Percentiles rank a stretch among this genome's conserved stretches.
phyloP scores from a whole-genome alignment of 2,113 vertebrate genomes.

The Murina feae region DNA sequence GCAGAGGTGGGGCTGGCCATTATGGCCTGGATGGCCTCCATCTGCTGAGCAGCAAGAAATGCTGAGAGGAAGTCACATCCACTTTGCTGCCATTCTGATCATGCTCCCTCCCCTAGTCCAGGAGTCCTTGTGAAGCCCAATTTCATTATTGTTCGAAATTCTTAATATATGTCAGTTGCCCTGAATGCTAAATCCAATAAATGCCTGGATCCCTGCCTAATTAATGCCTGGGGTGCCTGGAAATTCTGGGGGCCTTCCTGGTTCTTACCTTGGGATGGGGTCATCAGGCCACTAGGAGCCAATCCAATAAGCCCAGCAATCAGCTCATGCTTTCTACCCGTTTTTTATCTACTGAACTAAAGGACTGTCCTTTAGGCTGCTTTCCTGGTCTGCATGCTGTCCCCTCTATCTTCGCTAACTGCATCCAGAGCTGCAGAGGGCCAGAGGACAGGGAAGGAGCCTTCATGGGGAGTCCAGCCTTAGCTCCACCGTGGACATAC shows the following conservation, averaged over 20 bases:
- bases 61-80: not conserved
- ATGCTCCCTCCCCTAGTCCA: not conserved
- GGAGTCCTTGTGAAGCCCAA: not conserved
- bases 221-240: not conserved
- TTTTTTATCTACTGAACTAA: not conserved
- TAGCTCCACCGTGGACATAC: not conserved
- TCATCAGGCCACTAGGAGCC: not conserved
- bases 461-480: not conserved
- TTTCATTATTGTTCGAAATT: not conserved
- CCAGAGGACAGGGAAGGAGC: not conserved
- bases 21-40: not conserved
- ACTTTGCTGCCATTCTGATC: accelerated
- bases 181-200: not conserved
- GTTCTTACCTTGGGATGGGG: not conserved
- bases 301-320: not conserved
- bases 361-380: not conserved
- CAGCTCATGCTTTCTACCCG: not conserved
- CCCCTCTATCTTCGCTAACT: not conserved
- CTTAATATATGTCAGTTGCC: not conserved
- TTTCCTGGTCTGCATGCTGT: accelerated
- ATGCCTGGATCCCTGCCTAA: not conserved
- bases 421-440: not conserved
- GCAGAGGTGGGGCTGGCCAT: not conserved
- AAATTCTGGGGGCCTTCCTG: not conserved
- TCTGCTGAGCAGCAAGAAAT: not conserved